Evolutionary conservation across 2,888 invertebrate species (phyloP), one percentile per base, ranked within the genome.

Genomic region (Helicoverpa assulta): DNA sequence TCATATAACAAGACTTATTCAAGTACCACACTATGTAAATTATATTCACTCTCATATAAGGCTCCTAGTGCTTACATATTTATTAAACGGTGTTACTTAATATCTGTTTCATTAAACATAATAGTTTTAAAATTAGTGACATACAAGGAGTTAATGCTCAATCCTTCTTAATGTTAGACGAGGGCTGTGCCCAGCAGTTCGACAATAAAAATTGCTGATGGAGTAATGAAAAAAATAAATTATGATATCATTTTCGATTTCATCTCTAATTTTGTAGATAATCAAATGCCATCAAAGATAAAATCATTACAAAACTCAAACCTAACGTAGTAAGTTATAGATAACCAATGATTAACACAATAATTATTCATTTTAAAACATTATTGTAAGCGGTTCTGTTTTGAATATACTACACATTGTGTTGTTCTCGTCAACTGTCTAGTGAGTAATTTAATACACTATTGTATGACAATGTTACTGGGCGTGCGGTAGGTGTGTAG

Each of bases 341-440:
- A 18, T 43, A 51, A 43, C 12, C 26, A 33, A 33, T 33, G 10
- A 33, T 10, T 10, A 57, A 50, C 33, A 57, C 50, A 50, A 57
- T 57, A 16, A 59, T 62, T 47, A 60, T 60, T 57, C 2, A 60
- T 56, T 64, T 37, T 59, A 67, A 56, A 54, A 54, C 16, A 26
- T 47, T 26, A 58, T 56, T 70, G 16, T 56, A 37, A 58, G 29
- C 54, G 10, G 55, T 19, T 47, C 14, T 58, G n/a, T 66, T 73
- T 59, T 59, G 58, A 70, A 55, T 52, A 47, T 33, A 58, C 21
- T 43, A 51, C n/a, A 64, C 14, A 60, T 61, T 57, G 26, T 61
- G 0, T 53, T 19, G 19, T 19, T 33, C 40, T n/a, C n/a, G 47
- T 47, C 7, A 4, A 51, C 18, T 58, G 52, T 29, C 14, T 7